Conservation (phyloP, 2,113 vertebrate species). For the Saccopteryx bilineata region DNA sequence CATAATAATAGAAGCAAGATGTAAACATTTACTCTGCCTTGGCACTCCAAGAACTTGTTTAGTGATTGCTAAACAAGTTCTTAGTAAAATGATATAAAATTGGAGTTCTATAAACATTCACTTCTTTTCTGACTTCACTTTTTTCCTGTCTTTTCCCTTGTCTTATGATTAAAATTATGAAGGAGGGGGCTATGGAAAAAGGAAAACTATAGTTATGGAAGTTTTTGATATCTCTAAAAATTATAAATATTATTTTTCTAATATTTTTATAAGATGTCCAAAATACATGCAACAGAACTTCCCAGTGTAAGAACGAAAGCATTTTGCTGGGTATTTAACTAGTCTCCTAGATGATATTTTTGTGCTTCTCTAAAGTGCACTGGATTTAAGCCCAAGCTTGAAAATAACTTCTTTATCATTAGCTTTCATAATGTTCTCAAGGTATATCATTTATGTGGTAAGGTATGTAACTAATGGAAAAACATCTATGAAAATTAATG, state of each 20-base stretch:
- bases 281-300: constrained; percentile 10
- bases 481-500: constrained; percentile 38
- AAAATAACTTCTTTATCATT: constrained; percentile 65
- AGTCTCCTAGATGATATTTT: not conserved
- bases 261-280: not conserved
- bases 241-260: not conserved
- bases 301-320: not conserved
- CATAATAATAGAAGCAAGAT: not conserved
- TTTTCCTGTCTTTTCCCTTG: not conserved
- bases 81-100: not conserved
- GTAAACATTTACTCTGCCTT: constrained; percentile 28
- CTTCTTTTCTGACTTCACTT: not conserved
- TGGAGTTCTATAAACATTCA: not conserved
- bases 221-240: constrained; percentile 43
- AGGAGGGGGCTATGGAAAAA: not conserved
- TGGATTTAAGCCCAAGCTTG: constrained; percentile 2
- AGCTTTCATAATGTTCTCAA: constrained; percentile 34
- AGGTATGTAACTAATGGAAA: constrained; percentile 15
- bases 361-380: constrained; percentile 3
- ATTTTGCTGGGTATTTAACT: constrained; percentile 3
- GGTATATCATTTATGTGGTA: not conserved
- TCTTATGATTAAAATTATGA: not conserved
- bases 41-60: too few relatives aligned
- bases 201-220: not conserved
- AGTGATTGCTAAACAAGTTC: not conserved